Evolutionary conservation across 2,113 vertebrate genomes (phyloP), one percentile per base, ranked within the genome.

Genomic region (Dryoscopus gambensis): DNA sequence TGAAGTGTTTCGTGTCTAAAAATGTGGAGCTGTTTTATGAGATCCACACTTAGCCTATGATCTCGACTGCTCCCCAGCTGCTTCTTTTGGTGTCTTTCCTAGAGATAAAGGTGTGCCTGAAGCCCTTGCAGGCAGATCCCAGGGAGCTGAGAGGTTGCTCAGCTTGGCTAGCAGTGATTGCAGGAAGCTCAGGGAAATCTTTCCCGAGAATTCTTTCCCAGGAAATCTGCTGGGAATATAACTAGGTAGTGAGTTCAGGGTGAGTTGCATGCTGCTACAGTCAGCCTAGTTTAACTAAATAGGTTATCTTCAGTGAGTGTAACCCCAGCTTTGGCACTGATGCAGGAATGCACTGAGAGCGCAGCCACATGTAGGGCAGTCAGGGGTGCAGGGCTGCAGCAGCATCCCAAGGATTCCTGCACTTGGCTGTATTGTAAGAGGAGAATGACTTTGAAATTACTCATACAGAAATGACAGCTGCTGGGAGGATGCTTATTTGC

Each of bases 331-430:
- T 78, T 78, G 59, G 28, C 14, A 42, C 44, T 21, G 57, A 2
- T 17, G 33, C 4, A 49, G 76, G 42, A 55, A 25, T 40, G 71
- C 31, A 23, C 5, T 3, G 46, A 20, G 55, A 30, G 33, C 7
- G 59, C 59, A 50, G 53, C 21, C 1, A 2, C 0, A 0, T 8
- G 37, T 11, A 28, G 52, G 35, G 76, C 27, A 24, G 14, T 6
- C 6, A 5, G 50, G 22, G 27, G 1, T 35, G 35, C 11, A 56
- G 40, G 73, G 69, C 87, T 74, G 80, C 46, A 31, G 86, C 12
- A 64, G 74, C 74, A 33, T 64, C 74, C 62, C 31, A 25, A 55
- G 27, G 42, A 50, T 53, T 42, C 47, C 65, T 68, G 30, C 31
- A 9, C 60, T 37, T n/a, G 23, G n/a, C 37, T 74, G 22, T 9